Conservation (phyloP, 2,113 vertebrate species). For the Campylomormyrus numenius region DNA sequence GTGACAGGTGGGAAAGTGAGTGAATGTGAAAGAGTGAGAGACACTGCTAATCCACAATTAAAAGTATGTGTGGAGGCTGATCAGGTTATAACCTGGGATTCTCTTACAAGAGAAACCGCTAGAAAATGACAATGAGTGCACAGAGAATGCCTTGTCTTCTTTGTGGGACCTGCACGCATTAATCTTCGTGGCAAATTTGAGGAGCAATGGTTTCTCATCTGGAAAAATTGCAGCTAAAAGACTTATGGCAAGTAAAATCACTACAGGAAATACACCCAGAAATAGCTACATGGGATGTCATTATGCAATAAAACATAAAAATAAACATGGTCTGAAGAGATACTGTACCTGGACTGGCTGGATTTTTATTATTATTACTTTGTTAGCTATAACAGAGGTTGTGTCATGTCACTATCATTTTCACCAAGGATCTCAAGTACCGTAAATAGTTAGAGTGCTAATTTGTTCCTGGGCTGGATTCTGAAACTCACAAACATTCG, state of each 20-base stretch:
- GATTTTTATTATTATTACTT: background rate
- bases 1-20: background rate
- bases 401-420: background rate
- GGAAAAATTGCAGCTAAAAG: background rate
- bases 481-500: background rate
- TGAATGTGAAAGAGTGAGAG: background rate
- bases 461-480: background rate
- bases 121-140: background rate
- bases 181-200: background rate
- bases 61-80: background rate
- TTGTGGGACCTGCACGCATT: background rate
- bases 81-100: background rate
- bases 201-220: background rate
- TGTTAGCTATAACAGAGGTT: background rate
- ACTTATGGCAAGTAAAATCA: background rate
- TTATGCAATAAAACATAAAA: background rate
- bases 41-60: background rate
- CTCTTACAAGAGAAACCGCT: background rate
- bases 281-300: background rate
- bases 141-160: background rate
- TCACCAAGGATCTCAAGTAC: background rate
- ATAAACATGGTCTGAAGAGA: background rate
- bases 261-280: background rate
- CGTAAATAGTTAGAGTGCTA: background rate
- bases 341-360: background rate